phyloP scores from a whole-genome alignment of 2,797 vertebrate species.

The Halcyon chelicuti region DNA sequence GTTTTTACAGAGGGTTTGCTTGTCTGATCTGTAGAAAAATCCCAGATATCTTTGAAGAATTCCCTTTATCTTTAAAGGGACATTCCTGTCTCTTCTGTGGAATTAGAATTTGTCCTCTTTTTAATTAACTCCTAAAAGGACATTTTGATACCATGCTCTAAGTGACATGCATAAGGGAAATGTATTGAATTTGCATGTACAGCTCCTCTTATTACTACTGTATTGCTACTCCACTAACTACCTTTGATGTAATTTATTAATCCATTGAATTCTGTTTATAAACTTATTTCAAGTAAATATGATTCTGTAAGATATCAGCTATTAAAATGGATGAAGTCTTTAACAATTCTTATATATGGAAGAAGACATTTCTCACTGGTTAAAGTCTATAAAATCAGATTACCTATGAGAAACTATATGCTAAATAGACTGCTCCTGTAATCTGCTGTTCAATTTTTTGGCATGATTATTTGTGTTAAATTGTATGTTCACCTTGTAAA shows the following conservation, averaged over 20 bases:
- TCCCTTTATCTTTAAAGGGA: not conserved
- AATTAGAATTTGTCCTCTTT: not conserved
- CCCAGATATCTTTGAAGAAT: not conserved
- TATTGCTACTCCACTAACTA: not conserved
- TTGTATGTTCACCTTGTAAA: constrained; percentile 27
- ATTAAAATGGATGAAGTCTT: not conserved
- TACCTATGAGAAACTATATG: not conserved
- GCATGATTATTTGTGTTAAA: not conserved
- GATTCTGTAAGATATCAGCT: not conserved
- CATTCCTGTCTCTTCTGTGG: not conserved
- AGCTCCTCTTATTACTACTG: not conserved
- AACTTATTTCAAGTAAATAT: not conserved
- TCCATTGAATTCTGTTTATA: not conserved
- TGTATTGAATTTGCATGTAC: not conserved
- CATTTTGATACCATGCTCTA: not conserved
- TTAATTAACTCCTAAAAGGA: not conserved
- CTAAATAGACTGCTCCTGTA: not conserved
- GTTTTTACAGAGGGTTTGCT: not conserved
- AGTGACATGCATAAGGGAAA: not conserved
- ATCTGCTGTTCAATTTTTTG: not conserved
- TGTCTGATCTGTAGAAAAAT: not conserved
- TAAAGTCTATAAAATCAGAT: not conserved
- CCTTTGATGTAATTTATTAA: not conserved
- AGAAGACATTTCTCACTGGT: not conserved
- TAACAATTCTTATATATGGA: not conserved